Base-by-base conservation (phyloP, 2,888 invertebrate genomes). In the Syrista parreyssii region DNA sequence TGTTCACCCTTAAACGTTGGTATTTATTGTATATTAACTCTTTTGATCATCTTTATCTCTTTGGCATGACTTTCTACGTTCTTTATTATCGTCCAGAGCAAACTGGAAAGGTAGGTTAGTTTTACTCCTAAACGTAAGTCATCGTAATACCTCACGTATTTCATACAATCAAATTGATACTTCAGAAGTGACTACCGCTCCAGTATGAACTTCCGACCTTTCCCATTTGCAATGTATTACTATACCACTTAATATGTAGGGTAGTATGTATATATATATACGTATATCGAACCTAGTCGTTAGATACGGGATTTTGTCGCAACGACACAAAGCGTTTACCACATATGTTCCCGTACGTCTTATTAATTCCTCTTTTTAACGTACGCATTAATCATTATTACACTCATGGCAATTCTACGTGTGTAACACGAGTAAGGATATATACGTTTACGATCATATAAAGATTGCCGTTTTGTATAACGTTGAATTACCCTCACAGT, bases 401-500 rank as follows among this genome's bases (percentile, higher is more conserved):
- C 74, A 68, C 73, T 77, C 74, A 77, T 77, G 36, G 31, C 9
- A 68, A 76, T 76, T 71, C 4, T 73, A 76, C 68, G 12, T 71
- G 71, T 71, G 71, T 33, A 33, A 33, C 74, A 30, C 35, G 74
- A 34, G 30, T 74, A 36, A 75, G 34, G 75, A 80, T 73, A 74
- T 31, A 68, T 35, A 75, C 40, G 79, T 23, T 30, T 36, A 76
- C 32, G 35, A 76, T 71, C 31, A 79, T 83, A 83, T 82, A 84
- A 82, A 85, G 81, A 84, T 85, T 84, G 84, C 84, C 84, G 85
- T 83, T 79, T 87, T 88, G 89, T 89, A 89, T 89, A 88, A 89
- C 87, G 88, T 90, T 90, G 88, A 83, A 83, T 80, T 87, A 88
- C 88, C 88, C 88, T 89, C 90, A 90, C 90, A 90, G 91, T 91